Evolutionary conservation across 2,113 vertebrate genomes (phyloP), one percentile per base, ranked within the genome.

Genomic region (Brienomyrus longianalis): DNA sequence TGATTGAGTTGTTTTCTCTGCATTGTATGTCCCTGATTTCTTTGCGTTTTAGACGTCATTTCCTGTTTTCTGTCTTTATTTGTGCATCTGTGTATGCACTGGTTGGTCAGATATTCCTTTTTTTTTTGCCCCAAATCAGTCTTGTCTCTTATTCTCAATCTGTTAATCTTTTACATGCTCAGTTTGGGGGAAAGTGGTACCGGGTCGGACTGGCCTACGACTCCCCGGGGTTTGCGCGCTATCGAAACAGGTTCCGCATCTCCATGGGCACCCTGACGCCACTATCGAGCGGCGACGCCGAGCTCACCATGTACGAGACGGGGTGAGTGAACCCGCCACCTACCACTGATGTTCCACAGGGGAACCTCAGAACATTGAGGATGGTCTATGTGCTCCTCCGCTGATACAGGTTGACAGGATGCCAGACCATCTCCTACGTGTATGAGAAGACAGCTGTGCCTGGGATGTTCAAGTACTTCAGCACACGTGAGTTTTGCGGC

Each of bases 141-240:
- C 9, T 39, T 27, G 9, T 56, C 35, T 83, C 21, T 17, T 3
- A n/a, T 8, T 21, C 23, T 77, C 13, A 77, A 19, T 77, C 85
- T 17, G 35, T 27, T 47, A 21, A 15, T 27, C 10, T 56, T 17
- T 77, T 90, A 62, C 91, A 86, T 93, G 91, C 92, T 74, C 15
- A 96, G 96, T 96, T 96, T 93, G 90, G 93, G 94, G 96, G 96
- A 7, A 94, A 62, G 47, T 96, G 96, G 95, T 96, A 94, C 91
- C 93, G 95, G 1, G 91, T 96, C 45, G 96, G 95, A 11, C 86
- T 96, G 90, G 96, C 96, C 85, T 96, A 96, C 3, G 94, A 96
- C 86, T 93, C 95, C 5, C 92, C 92, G 0, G 19, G 86, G 15
- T 96, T 96, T 62, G 47, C 31, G 56, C 93, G 91, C 3, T 93